Conservation (phyloP, 1,140 invertebrate genomes). For the Drosophila oshimai region DNA sequence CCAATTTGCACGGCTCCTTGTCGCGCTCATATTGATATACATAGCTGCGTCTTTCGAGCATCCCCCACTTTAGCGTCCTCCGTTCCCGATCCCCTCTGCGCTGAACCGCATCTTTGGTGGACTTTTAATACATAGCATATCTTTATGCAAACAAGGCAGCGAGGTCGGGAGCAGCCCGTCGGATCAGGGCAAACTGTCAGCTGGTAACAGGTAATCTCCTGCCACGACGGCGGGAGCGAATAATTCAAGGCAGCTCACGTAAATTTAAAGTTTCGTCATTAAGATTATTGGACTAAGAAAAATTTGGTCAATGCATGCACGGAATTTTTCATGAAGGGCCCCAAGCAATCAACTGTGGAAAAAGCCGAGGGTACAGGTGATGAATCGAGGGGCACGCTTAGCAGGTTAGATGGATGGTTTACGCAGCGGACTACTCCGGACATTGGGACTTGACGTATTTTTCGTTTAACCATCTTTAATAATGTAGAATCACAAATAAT, state of each 20-base stretch:
- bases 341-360: slow-evolving; percentile 14
- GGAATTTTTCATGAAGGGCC: slow-evolving; percentile 72
- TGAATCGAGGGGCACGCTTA: slow-evolving; percentile 17
- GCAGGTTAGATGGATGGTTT: neutral
- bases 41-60: slow-evolving; percentile 15
- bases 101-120: slow-evolving; percentile 27
- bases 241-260: slow-evolving; percentile 76
- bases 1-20: slow-evolving; percentile 77
- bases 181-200: neutral
- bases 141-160: slow-evolving; percentile 57
- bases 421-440: neutral
- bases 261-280: slow-evolving; percentile 81
- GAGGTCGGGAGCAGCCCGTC: slow-evolving; percentile 1
- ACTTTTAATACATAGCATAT: slow-evolving; percentile 62
- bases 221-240: slow-evolving; percentile 24
- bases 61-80: neutral
- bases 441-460: no score
- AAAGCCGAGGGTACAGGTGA: slow-evolving; percentile 14
- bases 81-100: neutral
- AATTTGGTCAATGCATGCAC: slow-evolving; percentile 67
- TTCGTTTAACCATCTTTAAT: no score
- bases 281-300: slow-evolving; percentile 80
- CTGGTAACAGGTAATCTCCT: slow-evolving; percentile 69
- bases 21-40: slow-evolving; percentile 53
- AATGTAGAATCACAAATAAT: no score